These are phyloP conservation scores for Platycheirus rosarum DNA, from an alignment of 2,888 invertebrate species.

Conservation along the genomic window DNA sequence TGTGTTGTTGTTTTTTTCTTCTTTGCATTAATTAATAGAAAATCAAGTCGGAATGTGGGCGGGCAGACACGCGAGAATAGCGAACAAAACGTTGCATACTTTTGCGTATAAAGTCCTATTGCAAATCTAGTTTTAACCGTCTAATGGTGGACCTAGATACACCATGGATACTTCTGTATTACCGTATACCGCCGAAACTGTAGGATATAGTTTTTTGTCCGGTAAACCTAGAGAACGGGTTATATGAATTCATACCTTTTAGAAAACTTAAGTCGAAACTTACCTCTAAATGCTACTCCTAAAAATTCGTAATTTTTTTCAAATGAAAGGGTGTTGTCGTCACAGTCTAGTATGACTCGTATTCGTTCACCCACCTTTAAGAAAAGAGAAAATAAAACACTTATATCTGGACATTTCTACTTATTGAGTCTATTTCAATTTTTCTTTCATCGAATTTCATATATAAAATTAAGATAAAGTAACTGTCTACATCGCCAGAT, in stretches of 20 bases:
- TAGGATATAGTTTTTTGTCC: slow-evolving; percentile 95
- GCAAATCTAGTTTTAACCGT: slow-evolving; percentile 87
- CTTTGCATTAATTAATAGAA: slow-evolving; percentile 33
- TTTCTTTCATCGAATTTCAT: no score
- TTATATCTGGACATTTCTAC: no score
- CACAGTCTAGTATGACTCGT: slow-evolving; percentile 98
- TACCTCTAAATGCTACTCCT: slow-evolving; percentile 98
- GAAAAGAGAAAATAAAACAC: background rate
- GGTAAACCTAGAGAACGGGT: slow-evolving; percentile 90
- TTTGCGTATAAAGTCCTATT: slow-evolving; percentile 56
- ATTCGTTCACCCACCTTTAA: slow-evolving; percentile 96
- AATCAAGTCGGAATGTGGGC: slow-evolving; percentile 50
- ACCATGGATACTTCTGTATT: slow-evolving; percentile 99
- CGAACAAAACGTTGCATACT: slow-evolving; percentile 43
- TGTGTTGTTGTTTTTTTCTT: slow-evolving; percentile 37
- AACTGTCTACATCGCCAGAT: no score
- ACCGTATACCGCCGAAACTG: slow-evolving; percentile 99
- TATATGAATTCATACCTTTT: no score
- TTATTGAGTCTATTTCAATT: no score
- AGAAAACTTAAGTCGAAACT: slow-evolving; percentile 10
- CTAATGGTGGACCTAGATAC: slow-evolving; percentile 97
- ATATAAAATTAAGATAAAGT: no score
- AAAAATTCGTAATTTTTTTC: slow-evolving; percentile 99
- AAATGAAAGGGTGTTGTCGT: slow-evolving; percentile 97
- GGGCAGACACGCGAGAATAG: slow-evolving; percentile 49